Base-by-base conservation (phyloP, 2,113 vertebrate genomes). In the Barbus barbus region DNA sequence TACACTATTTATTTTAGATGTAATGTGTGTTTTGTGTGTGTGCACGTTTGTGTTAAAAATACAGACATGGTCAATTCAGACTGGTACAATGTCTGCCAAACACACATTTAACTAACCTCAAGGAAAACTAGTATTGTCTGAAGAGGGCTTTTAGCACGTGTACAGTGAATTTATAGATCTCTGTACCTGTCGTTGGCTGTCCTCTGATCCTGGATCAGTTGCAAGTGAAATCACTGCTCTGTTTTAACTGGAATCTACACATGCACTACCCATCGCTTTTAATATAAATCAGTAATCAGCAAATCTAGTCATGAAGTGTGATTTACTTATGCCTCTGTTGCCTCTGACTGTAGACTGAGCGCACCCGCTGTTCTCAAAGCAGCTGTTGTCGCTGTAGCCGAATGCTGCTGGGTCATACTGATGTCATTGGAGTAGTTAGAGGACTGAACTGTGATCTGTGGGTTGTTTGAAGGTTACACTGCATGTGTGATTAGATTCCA, bases 351-450 rank as follows among this genome's bases (percentile, higher is more conserved):
- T 46, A 80, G 38, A 48, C 33, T 18, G n/a, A 13, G 58, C 56
- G 14, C 58, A 79, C 58, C 63, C 3, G n/a, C 33, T 44, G 36
- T 28, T 5, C 56, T 79, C 13, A 61, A 41, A 71, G 67, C n/a
- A 22, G n/a, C 38, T n/a, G n/a, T n/a, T n/a, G n/a, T n/a, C n/a
- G n/a, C n/a, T n/a, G n/a, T n/a, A n/a, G n/a, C n/a, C 26, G 11
- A 31, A 31, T 31, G 46, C 48, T 56, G 28, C 26, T 58, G 56
- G 76, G 76, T 78, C 76, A 61, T 41, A 41, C 31, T 78, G 56
- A 78, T 78, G 36, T 61, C 77, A 61, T 18, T 78, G 61, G 22
- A 78, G 53, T 33, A 26, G 18, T 76, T 78, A 24, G 1, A 78
- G 31, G 75, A 58, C 75, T 58, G 51, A 58, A 22, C 53, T 16